Conservation (phyloP, 2,797 vertebrate genomes). For the Knipowitschia caucasica region DNA sequence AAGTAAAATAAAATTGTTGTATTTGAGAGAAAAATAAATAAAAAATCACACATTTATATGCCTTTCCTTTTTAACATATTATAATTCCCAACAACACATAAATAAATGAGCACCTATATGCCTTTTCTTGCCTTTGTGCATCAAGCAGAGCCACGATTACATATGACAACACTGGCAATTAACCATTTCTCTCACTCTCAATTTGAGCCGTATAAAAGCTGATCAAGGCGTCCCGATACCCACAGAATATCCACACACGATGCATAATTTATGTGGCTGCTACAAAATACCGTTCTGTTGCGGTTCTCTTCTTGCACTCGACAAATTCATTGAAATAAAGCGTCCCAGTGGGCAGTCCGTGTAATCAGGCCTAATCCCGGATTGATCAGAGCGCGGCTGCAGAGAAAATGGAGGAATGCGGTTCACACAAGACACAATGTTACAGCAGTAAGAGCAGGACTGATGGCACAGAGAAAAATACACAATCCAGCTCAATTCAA, state of each 20-base stretch:
- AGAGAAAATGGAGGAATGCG: slow-evolving; percentile 52
- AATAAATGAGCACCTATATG: slow-evolving; percentile 68
- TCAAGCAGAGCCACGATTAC: slow-evolving; percentile 58
- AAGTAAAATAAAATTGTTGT: no score
- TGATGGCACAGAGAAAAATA: background rate
- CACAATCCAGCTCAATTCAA: background rate
- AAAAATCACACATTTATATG: slow-evolving; percentile 46
- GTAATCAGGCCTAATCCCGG: slow-evolving; percentile 68
- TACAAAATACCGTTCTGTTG: slow-evolving; percentile 79
- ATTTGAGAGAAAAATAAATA: slow-evolving; percentile 34
- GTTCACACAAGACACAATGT: slow-evolving; percentile 27
- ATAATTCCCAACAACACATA: slow-evolving; percentile 48
- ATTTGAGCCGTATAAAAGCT: slow-evolving; percentile 69
- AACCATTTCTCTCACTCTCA: slow-evolving; percentile 67
- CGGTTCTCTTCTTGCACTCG: slow-evolving; percentile 74
- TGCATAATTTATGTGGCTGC: slow-evolving; percentile 81
- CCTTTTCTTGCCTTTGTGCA: slow-evolving; percentile 41
- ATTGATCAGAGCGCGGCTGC: slow-evolving; percentile 59
- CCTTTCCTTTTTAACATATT: slow-evolving; percentile 44
- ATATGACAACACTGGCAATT: slow-evolving; percentile 71
- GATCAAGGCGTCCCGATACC: slow-evolving; percentile 75
- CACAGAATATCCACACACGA: slow-evolving; percentile 66
- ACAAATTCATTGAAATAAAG: slow-evolving; percentile 80
- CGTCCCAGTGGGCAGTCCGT: slow-evolving; percentile 58
- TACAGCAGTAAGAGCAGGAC: slow-evolving; percentile 1